Conservation (phyloP, 2,797 vertebrate genomes). For the Zonotrichia albicollis region DNA sequence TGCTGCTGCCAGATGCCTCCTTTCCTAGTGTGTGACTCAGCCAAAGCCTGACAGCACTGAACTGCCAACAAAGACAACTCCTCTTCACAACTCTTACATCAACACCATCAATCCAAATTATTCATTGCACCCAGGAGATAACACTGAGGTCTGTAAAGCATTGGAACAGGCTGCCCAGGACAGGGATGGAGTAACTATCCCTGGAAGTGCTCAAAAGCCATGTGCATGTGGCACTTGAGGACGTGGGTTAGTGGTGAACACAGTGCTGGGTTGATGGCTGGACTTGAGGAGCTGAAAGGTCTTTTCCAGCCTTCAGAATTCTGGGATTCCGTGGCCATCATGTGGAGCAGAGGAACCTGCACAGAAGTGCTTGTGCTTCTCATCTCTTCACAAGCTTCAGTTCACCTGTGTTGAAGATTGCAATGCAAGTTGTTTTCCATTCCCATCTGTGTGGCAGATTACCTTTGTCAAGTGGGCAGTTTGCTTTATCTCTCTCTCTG, state of each 20-base stretch:
- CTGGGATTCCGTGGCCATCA: neutral
- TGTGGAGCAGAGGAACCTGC: neutral
- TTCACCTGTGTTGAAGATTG: neutral
- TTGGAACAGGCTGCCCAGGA: neutral
- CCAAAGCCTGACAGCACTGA: neutral
- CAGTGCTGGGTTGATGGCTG: rapidly evolving
- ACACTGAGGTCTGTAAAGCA: neutral
- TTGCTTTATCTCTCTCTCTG: too few relatives aligned
- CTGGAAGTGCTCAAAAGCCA: neutral
- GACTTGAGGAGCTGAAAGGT: neutral
- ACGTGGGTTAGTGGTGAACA: neutral
- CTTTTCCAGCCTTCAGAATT: neutral
- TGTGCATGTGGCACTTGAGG: neutral
- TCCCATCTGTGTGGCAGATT: too few relatives aligned
- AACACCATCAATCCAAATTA: neutral
- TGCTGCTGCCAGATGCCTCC: neutral
- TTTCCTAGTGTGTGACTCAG: neutral
- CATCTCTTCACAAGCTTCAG: neutral
- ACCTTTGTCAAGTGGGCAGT: too few relatives aligned
- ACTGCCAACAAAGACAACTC: neutral
- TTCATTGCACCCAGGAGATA: neutral
- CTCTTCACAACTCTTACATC: neutral
- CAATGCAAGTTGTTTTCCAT: too few relatives aligned
- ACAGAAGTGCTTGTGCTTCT: neutral
- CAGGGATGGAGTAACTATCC: neutral